Evolutionary conservation across 1,140 invertebrate genomes (phyloP).

Genomic region (Stenopsyche tienmushanensis): DNA sequence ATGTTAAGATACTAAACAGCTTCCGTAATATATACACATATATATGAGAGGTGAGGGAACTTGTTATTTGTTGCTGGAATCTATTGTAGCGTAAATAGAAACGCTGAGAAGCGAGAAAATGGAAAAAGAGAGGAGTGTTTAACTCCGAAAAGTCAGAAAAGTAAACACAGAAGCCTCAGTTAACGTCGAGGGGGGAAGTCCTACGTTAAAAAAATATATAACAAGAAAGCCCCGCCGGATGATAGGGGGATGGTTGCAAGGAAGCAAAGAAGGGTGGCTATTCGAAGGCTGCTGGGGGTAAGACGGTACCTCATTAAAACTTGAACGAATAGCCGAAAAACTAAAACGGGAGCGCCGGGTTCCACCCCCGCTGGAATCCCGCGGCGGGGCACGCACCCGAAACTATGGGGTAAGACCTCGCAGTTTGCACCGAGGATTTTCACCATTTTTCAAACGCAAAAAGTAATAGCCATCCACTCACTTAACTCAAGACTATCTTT

Average conservation of each 20-base stretch:
- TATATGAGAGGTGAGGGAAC: slow-evolving; percentile 3
- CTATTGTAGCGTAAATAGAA: slow-evolving; percentile 26
- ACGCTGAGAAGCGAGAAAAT: slow-evolving; percentile 9
- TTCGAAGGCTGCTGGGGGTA: background rate
- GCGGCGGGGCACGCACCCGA: background rate
- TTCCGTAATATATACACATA: too few species aligned
- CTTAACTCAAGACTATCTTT: too few species aligned
- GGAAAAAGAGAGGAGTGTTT: slow-evolving; percentile 16
- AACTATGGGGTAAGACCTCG: background rate
- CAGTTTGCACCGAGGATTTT: too few species aligned
- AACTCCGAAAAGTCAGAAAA: slow-evolving; percentile 20
- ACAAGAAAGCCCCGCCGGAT: background rate
- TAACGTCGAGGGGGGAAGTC: background rate
- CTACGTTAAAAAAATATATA: background rate
- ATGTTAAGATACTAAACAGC: too few species aligned
- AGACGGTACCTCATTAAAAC: slow-evolving; percentile 21
- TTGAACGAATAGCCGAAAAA: slow-evolving; percentile 26
- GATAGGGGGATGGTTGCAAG: background rate
- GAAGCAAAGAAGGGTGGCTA: too few species aligned
- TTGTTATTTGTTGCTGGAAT: slow-evolving; percentile 26
- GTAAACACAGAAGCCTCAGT: slow-evolving; percentile 10
- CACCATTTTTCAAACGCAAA: too few species aligned
- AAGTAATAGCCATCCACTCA: too few species aligned
- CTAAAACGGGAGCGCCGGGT: background rate
- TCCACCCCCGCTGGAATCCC: background rate